phyloP scores from a whole-genome alignment of 92 coral and sea anemone genomes.

The Zoanthus sociatus region DNA sequence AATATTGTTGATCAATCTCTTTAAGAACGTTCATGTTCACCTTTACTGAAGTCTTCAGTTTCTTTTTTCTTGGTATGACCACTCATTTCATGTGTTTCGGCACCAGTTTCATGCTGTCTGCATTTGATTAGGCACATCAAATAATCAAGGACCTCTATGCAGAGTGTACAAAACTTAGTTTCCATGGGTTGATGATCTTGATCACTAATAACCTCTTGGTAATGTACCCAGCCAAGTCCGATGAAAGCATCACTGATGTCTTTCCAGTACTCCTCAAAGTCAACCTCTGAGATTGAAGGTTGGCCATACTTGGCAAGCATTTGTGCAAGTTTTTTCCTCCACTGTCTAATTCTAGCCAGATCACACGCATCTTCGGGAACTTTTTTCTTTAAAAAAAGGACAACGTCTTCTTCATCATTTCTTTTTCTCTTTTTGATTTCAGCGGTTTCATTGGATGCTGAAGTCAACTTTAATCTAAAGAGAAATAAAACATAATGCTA shows the following conservation, averaged over 20 bases:
- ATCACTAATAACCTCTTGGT: conserved; percentile 20
- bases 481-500: too few species aligned
- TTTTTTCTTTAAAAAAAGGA: not conserved
- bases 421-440: not conserved
- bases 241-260: conserved; percentile 38
- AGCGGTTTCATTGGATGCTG: too few species aligned
- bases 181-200: conserved; percentile 30
- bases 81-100: not conserved
- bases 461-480: not conserved
- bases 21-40: too few species aligned
- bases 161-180: too few species aligned
- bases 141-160: too few species aligned
- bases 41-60: too few species aligned
- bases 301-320: not conserved
- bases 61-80: too few species aligned
- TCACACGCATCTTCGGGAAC: conserved; percentile 43
- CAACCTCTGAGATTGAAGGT: conserved; percentile 36
- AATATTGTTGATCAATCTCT: too few species aligned
- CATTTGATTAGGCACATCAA: too few species aligned
- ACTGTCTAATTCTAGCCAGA: conserved; percentile 47
- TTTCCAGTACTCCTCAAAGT: conserved; percentile 45
- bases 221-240: conserved; percentile 6
- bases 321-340: conserved; percentile 49
- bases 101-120: too few species aligned
- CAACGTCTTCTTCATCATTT: not conserved